Percentiles rank a stretch among this genome's conserved stretches.
These are phyloP conservation scores for Argyra leucocephala DNA, from an alignment of 2,888 invertebrate genomes.

Conservation along the genomic window DNA sequence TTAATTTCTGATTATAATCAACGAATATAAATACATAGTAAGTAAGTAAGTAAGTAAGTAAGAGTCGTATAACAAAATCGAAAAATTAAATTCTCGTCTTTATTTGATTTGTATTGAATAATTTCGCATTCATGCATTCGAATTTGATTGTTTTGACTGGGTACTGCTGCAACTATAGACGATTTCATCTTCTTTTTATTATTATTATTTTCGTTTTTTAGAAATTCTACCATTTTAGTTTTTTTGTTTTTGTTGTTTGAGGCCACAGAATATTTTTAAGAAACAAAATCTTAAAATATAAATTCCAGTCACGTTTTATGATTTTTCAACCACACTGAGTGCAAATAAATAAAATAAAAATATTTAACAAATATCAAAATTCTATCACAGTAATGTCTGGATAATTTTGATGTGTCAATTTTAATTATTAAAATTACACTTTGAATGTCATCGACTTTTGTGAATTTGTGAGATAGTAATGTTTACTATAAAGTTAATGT, in stretches of 20 bases:
- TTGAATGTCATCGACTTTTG: too few relatives aligned
- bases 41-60: not conserved
- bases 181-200: not conserved
- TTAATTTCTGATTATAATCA: not conserved
- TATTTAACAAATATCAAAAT: too few relatives aligned
- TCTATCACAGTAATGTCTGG: too few relatives aligned
- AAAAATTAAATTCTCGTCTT: slow-evolving; percentile 1
- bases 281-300: not conserved
- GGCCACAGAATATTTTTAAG: too few relatives aligned
- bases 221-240: too few relatives aligned
- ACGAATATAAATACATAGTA: too few relatives aligned
- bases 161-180: not conserved
- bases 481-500: too few relatives aligned
- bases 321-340: slow-evolving; percentile 4
- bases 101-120: not conserved
- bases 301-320: not conserved
- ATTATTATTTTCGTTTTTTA: not conserved
- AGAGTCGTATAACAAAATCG: not conserved
- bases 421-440: too few relatives aligned
- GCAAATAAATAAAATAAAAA: not conserved
- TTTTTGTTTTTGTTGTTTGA: not conserved
- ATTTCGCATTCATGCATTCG: not conserved
- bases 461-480: too few relatives aligned
- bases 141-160: not conserved
- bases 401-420: too few relatives aligned